Percentiles rank a stretch among this genome's conserved stretches.
These are phyloP conservation scores for Brienomyrus longianalis DNA, from an alignment of 2,113 vertebrate genomes.

Conservation along the genomic window DNA sequence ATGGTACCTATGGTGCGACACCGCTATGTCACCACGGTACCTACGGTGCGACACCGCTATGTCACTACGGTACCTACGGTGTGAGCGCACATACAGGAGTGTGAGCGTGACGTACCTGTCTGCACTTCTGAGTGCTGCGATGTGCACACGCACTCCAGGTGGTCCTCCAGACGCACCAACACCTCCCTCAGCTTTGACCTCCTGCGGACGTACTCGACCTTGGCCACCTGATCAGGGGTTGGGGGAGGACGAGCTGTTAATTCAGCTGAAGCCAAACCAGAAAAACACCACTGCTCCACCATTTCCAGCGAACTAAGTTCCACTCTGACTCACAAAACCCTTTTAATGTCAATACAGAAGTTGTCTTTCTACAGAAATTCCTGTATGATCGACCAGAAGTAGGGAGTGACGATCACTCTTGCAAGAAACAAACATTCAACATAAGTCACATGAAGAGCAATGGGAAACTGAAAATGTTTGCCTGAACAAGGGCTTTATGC, in stretches of 20 bases:
- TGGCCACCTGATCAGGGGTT: constrained; percentile 74
- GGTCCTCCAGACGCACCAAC: constrained; percentile 89
- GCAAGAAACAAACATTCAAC: neutral
- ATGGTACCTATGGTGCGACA: neutral
- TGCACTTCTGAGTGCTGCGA: constrained; percentile 73
- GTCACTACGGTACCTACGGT: neutral
- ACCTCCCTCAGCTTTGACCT: constrained; percentile 90
- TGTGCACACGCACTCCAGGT: constrained; percentile 84
- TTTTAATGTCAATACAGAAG: neutral
- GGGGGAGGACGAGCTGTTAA: neutral
- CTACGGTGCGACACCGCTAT: neutral
- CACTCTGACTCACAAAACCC: neutral
- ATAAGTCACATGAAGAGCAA: neutral
- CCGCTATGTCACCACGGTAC: neutral
- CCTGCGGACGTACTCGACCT: constrained; percentile 89
- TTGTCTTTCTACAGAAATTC: neutral
- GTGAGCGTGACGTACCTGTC: constrained; percentile 58
- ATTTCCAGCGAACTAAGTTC: neutral
- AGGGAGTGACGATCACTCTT: neutral
- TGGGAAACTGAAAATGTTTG: neutral
- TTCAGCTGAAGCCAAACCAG: neutral
- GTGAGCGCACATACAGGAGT: neutral
- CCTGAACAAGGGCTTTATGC: neutral
- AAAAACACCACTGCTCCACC: neutral
- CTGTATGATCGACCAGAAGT: neutral